Evolutionary conservation across 2,888 invertebrate genomes (phyloP).

Genomic region (Dryadula phaetusa): DNA sequence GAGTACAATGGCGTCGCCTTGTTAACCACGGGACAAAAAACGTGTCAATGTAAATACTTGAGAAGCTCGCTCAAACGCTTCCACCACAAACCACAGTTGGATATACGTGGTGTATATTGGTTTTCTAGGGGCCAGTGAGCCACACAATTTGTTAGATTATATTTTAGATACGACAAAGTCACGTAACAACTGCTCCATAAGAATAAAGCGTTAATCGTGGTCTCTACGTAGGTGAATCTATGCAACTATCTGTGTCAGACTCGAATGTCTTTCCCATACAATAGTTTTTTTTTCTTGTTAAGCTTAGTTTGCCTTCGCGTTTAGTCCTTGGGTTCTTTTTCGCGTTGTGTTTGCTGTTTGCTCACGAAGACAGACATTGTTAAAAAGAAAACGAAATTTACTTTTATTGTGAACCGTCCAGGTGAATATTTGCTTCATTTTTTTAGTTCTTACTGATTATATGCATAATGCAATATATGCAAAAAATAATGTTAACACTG

Average conservation of each 20-base stretch:
- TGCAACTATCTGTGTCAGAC: conserved; percentile 60
- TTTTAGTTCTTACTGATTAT: conserved; percentile 28
- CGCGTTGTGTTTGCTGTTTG: conserved; percentile 57
- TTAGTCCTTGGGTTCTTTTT: conserved; percentile 66
- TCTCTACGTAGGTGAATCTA: conserved; percentile 59
- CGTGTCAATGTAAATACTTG: conserved; percentile 74
- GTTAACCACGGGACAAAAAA: conserved; percentile 76
- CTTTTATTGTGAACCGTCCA: conserved; percentile 55
- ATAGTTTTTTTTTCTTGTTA: conserved; percentile 55
- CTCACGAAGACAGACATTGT: conserved; percentile 52
- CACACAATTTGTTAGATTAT: conserved; percentile 39
- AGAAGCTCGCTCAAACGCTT: conserved; percentile 59
- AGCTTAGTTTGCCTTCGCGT: conserved; percentile 64
- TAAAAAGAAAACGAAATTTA: conserved; percentile 72
- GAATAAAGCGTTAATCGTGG: conserved; percentile 37
- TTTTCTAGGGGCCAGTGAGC: conserved; percentile 50
- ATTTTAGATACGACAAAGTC: conserved; percentile 46
- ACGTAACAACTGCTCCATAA: conserved; percentile 42
- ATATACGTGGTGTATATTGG: conserved; percentile 49
- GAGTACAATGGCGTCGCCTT: conserved; percentile 71
- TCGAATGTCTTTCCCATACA: conserved; percentile 61
- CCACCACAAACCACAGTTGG: conserved; percentile 60
- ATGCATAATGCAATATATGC: neutral
- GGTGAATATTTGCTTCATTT: conserved; percentile 46
- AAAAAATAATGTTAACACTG: neutral